phyloP scores from a whole-genome alignment of 1,140 invertebrate species.

The Drosophila micromelanica region DNA sequence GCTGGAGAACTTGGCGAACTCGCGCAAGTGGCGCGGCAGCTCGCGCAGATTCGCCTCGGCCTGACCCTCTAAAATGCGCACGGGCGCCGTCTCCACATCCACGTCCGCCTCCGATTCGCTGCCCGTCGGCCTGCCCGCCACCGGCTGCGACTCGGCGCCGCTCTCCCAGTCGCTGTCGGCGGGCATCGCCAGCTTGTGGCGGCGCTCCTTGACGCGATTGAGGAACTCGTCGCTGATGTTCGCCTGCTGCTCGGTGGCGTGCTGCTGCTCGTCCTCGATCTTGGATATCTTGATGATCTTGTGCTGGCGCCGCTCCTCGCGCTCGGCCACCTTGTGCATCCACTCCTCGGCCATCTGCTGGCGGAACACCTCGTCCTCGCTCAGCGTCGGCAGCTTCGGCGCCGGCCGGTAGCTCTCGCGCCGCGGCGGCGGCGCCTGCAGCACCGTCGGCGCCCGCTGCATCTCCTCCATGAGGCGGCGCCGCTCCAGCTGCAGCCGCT shows the following conservation, averaged over 20 bases:
- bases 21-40: slow-evolving; percentile 90
- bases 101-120: slow-evolving; percentile 84
- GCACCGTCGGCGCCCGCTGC: slow-evolving; percentile 60
- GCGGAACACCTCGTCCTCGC: slow-evolving; percentile 88
- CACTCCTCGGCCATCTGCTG: slow-evolving; percentile 93
- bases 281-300: slow-evolving; percentile 90
- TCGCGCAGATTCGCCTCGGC: slow-evolving; percentile 86
- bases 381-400: slow-evolving; percentile 83
- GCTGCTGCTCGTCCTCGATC: slow-evolving; percentile 69
- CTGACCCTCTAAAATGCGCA: slow-evolving; percentile 84
- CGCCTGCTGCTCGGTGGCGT: slow-evolving; percentile 85
- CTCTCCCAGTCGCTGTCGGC: slow-evolving; percentile 84
- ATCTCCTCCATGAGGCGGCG: slow-evolving; percentile 83
- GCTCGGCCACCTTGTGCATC: slow-evolving; percentile 90
- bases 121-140: slow-evolving; percentile 81
- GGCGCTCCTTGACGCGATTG: slow-evolving; percentile 87
- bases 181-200: slow-evolving; percentile 76
- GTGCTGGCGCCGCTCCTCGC: slow-evolving; percentile 90
- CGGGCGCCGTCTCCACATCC: slow-evolving; percentile 86
- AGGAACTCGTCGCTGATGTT: slow-evolving; percentile 90
- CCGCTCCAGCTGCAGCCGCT: slow-evolving; percentile 86
- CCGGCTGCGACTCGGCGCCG: slow-evolving; percentile 79
- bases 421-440: slow-evolving; percentile 54
- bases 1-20: slow-evolving; percentile 86
- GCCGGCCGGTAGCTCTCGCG: slow-evolving; percentile 65